Evolutionary conservation across 2,888 invertebrate species (phyloP).

Genomic region (Ceraclea dissimilis): DNA sequence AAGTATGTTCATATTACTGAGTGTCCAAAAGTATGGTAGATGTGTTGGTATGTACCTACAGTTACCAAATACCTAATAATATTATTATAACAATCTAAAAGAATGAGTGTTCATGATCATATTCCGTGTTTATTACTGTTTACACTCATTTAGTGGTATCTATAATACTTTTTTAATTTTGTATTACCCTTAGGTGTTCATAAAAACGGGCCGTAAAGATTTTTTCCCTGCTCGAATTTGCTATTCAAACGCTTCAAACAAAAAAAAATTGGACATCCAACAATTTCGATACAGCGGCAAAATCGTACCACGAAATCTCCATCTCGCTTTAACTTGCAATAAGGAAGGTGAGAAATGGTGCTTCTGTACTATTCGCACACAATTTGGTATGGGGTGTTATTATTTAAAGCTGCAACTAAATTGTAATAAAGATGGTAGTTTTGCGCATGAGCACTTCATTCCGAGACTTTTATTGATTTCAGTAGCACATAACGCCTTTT

Average conservation of each 20-base stretch:
- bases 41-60: no score
- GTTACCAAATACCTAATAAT: no score
- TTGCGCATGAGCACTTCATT: constrained; percentile 52
- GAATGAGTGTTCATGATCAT: no score
- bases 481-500: constrained; percentile 59
- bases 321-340: constrained; percentile 2
- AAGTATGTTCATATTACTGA: no score
- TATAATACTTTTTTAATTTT: constrained; percentile 27
- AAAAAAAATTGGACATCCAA: constrained; percentile 15
- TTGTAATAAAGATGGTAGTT: constrained; percentile 26
- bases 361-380: constrained; percentile 13
- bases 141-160: constrained; percentile 26
- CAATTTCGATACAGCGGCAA: constrained; percentile 17
- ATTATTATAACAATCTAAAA: no score
- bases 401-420: constrained; percentile 26
- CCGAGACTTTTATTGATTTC: constrained; percentile 63
- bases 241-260: constrained; percentile 24
- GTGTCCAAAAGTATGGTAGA: no score
- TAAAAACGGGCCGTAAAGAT: constrained; percentile 24
- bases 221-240: constrained; percentile 15
- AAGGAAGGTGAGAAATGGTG: no score
- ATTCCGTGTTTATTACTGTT: constrained; percentile 20
- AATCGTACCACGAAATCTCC: background rate
- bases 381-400: constrained; percentile 16
- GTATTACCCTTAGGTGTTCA: constrained; percentile 26